Base-by-base conservation (phyloP, 2,888 invertebrate genomes). In the Taphrorychus bicolor region DNA sequence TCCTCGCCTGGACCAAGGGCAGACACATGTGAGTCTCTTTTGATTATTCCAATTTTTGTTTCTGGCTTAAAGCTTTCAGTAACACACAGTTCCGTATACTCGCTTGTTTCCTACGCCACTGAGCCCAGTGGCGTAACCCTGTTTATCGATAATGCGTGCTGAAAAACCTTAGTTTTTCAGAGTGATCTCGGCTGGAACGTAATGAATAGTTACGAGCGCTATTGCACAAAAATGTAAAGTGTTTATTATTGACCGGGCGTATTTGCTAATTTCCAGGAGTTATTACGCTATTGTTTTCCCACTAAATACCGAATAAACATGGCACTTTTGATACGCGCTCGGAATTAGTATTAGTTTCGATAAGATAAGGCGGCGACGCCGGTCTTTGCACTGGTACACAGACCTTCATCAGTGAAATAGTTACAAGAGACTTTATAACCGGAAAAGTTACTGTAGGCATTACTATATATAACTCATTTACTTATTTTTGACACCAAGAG, bases 281-380 rank as follows among this genome's bases (percentile, higher is more conserved):
- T 62, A 62, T 62, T 56, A 45, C 56, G 32, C 62, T 49, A 62
- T 62, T 62, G 62, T 62, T 56, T 62, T 56, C 32, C 32, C 16
- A 41, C 11, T 56, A 48, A 62, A 54, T 49, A 42, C 24, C 56
- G 48, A 45, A 48, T 62, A 62, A 49, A 56, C 41, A 56, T 56
- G 56, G 40, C 14, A 56, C 41, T 56, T 56, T 56, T 56, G 56
- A 56, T 56, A 56, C 19, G 56, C 17, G 17, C 40, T 18, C 18
- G 17, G 56, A 54, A 54, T 54, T 21, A 54, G 16, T 54, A 24
- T 54, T 54, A 16, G 24, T n/a, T 40, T 2, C 17, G 56, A 56
- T 56, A 56, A 56, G 56, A 56, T 56, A 56, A 56, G 56, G 17
- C 41, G 18, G 11, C 48, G 32, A 32, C 32, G 32, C 32, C 32